Base-by-base conservation (phyloP, 1,140 invertebrate genomes). In the Temnothorax curvispinosus region DNA sequence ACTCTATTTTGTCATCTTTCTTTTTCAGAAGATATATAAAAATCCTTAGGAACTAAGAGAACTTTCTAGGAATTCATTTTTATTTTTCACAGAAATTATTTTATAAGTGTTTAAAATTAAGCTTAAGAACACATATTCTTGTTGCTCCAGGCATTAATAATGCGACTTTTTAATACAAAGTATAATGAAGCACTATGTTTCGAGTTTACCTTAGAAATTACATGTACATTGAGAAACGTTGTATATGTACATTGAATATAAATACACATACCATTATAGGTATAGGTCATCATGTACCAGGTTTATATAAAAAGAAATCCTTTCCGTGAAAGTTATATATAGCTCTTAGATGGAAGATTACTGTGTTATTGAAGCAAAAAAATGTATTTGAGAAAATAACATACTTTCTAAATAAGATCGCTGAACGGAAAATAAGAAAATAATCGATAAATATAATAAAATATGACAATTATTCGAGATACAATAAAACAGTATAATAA, bases 271-370 rank as follows among this genome's bases (percentile, higher is more conserved):
- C n/a, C n/a, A 67, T 21, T 67, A 18, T 7, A 41, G 13, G 35
- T 80, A 56, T 56, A 69, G 62, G 44, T 81, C 35, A 56, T 69
- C 62, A 13, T 27, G 47, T 69, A 81, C 4, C n/a, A 41, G 52
- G 64, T 69, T 41, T 54, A 64, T 77, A 76, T 7, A 47, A 62
- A 76, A 76, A 76, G 13, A 76, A 76, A 76, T 76, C 35, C 52
- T 75, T 75, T 75, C 74, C 74, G 54, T 60, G n/a, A 32, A 76
- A 76, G 54, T 60, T 77, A 62, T 62, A 77, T 77, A 77, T 77
- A 77, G 38, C 21, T 60, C 21, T 50, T n/a, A 35, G n/a, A 13
- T 77, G 56, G 15, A 60, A 44, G 74, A 47, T 27, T 62, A 47
- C n/a, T 44, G 21, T 47, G 56, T 62, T 77, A 60, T 35, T 18